Evolutionary conservation across 2,797 vertebrate genomes (phyloP).

Genomic region (Myiotriccus ornatus): DNA sequence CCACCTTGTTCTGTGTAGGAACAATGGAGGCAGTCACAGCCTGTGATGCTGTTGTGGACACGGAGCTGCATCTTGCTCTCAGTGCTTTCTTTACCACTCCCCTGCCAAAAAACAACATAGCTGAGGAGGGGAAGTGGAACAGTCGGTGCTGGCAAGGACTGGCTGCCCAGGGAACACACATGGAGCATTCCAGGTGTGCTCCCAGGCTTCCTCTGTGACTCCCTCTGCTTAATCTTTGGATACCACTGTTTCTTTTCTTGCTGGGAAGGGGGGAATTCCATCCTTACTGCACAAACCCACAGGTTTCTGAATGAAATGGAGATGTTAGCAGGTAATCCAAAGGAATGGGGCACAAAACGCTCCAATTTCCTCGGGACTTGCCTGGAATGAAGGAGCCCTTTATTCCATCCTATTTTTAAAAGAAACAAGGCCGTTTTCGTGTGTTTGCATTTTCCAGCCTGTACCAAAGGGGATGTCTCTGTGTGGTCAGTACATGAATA

Average conservation of each 20-base stretch:
- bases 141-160: background rate
- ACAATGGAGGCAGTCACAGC: rapidly evolving
- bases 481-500: constrained; percentile 16
- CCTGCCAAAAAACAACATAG: rapidly evolving
- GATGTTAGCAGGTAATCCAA: constrained; percentile 15
- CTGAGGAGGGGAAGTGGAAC: background rate
- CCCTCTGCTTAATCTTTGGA: background rate
- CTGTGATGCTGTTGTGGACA: background rate
- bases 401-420: constrained; percentile 50
- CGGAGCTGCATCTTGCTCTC: background rate
- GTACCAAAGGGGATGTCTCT: background rate
- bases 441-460: constrained; percentile 12
- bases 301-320: constrained; percentile 19
- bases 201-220: background rate
- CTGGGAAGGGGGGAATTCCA: background rate
- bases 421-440: constrained; percentile 8
- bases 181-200: background rate
- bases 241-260: background rate
- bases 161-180: rapidly evolving
- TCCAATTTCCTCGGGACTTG: background rate
- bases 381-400: constrained; percentile 41
- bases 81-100: rapidly evolving
- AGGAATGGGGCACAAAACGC: background rate
- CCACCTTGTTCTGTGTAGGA: background rate
- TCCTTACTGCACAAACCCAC: background rate